phyloP scores from a whole-genome alignment of 2,113 vertebrate genomes.

The Excalfactoria chinensis region DNA sequence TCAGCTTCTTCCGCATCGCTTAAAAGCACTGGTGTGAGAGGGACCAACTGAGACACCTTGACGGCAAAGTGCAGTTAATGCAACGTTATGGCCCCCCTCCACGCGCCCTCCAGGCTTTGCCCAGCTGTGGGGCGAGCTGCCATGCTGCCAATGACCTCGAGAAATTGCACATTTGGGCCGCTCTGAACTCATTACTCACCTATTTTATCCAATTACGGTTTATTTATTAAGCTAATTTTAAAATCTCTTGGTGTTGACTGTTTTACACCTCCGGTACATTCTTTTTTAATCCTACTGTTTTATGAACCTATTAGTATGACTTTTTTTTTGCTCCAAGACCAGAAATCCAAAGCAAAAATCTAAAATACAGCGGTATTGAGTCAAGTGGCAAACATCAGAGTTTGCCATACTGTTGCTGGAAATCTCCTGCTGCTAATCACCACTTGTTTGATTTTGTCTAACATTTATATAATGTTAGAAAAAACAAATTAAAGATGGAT shows the following conservation, averaged over 20 bases:
- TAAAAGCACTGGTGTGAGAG: background rate
- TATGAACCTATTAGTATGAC: slow-evolving; percentile 29
- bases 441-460: slow-evolving; percentile 27
- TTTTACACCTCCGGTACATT: background rate
- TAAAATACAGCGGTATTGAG: slow-evolving; percentile 6
- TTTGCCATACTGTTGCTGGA: background rate
- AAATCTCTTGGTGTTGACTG: background rate
- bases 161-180: background rate
- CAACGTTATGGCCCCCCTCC: background rate
- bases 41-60: background rate
- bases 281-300: slow-evolving; percentile 19
- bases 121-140: background rate
- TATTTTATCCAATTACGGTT: slow-evolving; percentile 20
- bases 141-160: background rate
- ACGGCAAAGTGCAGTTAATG: background rate
- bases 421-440: slow-evolving; percentile 25
- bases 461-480: slow-evolving; percentile 21
- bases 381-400: background rate
- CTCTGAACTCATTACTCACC: background rate
- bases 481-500: slow-evolving; percentile 47
- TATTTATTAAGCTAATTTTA: slow-evolving; percentile 36
- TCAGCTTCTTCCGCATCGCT: background rate
- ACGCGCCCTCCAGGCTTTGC: background rate
- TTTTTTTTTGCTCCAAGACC: background rate
- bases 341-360: slow-evolving; percentile 9